Percentiles rank a stretch among this genome's conserved stretches.
phyloP scores from a whole-genome alignment of 2,888 invertebrate species.

The Idaea straminata region DNA sequence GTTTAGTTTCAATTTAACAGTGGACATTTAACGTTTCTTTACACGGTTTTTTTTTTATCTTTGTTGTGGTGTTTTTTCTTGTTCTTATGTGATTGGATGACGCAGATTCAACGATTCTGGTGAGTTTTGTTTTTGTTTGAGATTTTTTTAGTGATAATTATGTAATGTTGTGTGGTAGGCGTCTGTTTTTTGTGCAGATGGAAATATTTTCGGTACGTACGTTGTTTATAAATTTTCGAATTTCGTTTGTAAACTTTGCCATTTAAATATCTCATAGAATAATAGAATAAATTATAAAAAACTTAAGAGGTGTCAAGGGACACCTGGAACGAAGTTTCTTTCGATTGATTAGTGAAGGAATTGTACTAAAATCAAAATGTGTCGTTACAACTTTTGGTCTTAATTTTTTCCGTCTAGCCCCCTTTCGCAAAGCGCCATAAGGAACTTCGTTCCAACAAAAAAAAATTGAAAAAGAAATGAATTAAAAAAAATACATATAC shows the following conservation, averaged over 20 bases:
- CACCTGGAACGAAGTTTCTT: too few relatives aligned
- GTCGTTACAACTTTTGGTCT: too few relatives aligned
- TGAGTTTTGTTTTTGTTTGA: neutral
- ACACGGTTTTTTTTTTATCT: neutral
- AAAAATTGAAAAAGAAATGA: too few relatives aligned
- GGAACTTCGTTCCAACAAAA: too few relatives aligned
- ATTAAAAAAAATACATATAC: too few relatives aligned
- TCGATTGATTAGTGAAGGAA: too few relatives aligned
- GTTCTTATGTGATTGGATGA: neutral
- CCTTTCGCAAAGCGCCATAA: too few relatives aligned
- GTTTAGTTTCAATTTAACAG: neutral
- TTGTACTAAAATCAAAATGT: too few relatives aligned
- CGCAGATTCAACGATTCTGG: slow-evolving; percentile 1
- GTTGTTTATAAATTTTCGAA: neutral
- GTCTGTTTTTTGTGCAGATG: neutral
- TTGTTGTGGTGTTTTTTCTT: neutral
- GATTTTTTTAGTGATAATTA: neutral
- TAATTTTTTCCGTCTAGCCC: too few relatives aligned
- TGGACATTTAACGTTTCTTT: neutral
- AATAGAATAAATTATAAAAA: too few relatives aligned
- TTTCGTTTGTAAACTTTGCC: neutral
- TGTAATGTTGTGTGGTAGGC: neutral
- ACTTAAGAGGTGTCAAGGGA: too few relatives aligned
- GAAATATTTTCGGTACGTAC: neutral
- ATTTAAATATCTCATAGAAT: neutral